phyloP scores from a whole-genome alignment of 2,797 vertebrate genomes.

The Bothrops alternatus region DNA sequence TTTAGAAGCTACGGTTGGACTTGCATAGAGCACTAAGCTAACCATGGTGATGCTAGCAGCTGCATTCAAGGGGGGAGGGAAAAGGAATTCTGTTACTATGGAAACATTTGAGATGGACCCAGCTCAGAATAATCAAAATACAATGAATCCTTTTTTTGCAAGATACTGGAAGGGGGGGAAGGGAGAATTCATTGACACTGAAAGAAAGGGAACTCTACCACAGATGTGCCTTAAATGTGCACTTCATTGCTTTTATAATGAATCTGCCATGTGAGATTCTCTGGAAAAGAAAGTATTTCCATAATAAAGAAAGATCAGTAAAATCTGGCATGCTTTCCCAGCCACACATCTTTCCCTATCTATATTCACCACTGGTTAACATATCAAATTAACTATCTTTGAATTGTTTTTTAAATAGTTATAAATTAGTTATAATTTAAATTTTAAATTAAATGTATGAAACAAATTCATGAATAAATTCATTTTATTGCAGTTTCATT shows the following conservation, averaged over 20 bases:
- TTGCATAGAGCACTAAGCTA: slow-evolving; percentile 64
- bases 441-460: not conserved
- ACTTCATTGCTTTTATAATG: slow-evolving; percentile 57
- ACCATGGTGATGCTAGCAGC: slow-evolving; percentile 67
- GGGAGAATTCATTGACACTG: slow-evolving; percentile 60
- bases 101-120: slow-evolving; percentile 74
- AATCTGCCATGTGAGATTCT: slow-evolving; percentile 25
- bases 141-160: slow-evolving; percentile 72
- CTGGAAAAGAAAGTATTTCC: slow-evolving; percentile 28
- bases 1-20: slow-evolving; percentile 57
- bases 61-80: slow-evolving; percentile 66
- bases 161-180: slow-evolving; percentile 61
- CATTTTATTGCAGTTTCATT: not conserved
- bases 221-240: slow-evolving; percentile 46
- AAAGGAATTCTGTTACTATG: slow-evolving; percentile 73
- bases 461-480: not conserved
- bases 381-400: slow-evolving; percentile 16
- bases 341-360: not conserved
- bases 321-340: not conserved
- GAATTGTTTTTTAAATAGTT: not conserved
- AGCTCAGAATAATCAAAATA: slow-evolving; percentile 79
- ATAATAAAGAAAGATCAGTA: slow-evolving; percentile 31
- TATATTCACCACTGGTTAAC: slow-evolving; percentile 24
- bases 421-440: not conserved
- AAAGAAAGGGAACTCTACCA: slow-evolving; percentile 65